These are phyloP conservation scores for Coracopsis vasa DNA, from an alignment of 2,113 vertebrate species.

Conservation along the genomic window DNA sequence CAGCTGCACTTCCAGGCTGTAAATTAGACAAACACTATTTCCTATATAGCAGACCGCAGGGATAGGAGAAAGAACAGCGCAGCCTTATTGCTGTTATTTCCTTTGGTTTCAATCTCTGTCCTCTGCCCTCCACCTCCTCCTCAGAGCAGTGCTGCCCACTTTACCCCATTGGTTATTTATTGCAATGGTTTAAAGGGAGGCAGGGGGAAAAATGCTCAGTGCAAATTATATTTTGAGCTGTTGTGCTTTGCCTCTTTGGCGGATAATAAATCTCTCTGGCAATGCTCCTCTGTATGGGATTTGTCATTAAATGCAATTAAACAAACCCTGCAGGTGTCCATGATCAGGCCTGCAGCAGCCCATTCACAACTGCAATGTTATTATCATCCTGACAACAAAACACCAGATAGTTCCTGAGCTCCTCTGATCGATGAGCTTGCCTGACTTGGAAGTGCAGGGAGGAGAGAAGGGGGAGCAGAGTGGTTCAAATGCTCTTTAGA, in stretches of 20 bases:
- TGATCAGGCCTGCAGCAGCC: constrained; percentile 68
- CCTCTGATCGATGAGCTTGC: constrained; percentile 65
- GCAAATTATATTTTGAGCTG: constrained; percentile 71
- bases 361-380: constrained; percentile 70
- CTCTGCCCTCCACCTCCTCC: constrained; percentile 33
- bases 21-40: constrained; percentile 67
- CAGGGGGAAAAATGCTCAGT: constrained; percentile 46
- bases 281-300: constrained; percentile 61
- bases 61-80: constrained; percentile 39
- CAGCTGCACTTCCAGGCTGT: constrained; percentile 56
- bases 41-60: constrained; percentile 26
- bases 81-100: constrained; percentile 63
- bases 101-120: constrained; percentile 38
- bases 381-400: constrained; percentile 69
- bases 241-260: constrained; percentile 64
- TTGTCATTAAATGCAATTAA: constrained; percentile 75
- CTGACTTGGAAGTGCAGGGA: constrained; percentile 44
- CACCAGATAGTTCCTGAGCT: constrained; percentile 69
- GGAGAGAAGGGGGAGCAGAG: background rate
- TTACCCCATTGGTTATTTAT: constrained; percentile 61
- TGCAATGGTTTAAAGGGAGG: constrained; percentile 49
- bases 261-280: constrained; percentile 68
- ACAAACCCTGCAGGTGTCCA: constrained; percentile 67
- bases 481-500: constrained; percentile 45
- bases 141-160: constrained; percentile 34